Base-by-base conservation (phyloP, 2,888 invertebrate species). In the Chrysolina oricalcia region DNA sequence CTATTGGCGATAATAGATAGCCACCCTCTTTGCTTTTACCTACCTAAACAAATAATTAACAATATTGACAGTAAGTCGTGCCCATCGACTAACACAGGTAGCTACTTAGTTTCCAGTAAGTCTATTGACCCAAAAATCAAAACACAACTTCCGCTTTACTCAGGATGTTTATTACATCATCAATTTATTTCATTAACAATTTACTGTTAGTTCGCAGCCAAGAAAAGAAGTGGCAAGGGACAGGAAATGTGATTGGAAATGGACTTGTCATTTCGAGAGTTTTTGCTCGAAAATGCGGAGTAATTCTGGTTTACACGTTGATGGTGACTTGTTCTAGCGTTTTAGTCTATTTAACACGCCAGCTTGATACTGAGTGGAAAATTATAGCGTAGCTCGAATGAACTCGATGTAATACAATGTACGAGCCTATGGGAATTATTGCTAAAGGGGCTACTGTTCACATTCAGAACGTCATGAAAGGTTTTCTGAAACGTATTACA, bases 121-220 rank as follows among this genome's bases (percentile, higher is more conserved):
- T 68, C 68, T 68, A 53, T 68, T 53, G 68, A 68, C 68, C 68
- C 41, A 68, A 68, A 68, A 68, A 68, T 68, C 41, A 56, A 68
- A 68, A 40, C 17, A 9, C 40, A 17, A 53, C 53, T 68, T 68
- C 68, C 68, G 68, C 17, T 53, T 15, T 9, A 53, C 21, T 53
- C 68, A 68, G 68, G 68, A 68, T 68, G 68, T 68, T 68, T 68
- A 56, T 68, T 68, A 68, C 68, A 68, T 68, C 68, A 68, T 53
- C 68, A 68, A 53, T 68, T 53, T 68, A 35, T 68, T 50, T 68
- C 68, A 68, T 68, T 68, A 68, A 68, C 27, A 40, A 53, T 68
- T 68, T 50, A 68, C 68, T 13, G 68, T 68, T 68, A 68, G 68
- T 50, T n/a, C 19, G 21, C 50, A 50, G 35, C 15, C 68, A 53